Evolutionary conservation across 1,140 invertebrate genomes (phyloP).

Genomic region (Brachionus manjavacas): DNA sequence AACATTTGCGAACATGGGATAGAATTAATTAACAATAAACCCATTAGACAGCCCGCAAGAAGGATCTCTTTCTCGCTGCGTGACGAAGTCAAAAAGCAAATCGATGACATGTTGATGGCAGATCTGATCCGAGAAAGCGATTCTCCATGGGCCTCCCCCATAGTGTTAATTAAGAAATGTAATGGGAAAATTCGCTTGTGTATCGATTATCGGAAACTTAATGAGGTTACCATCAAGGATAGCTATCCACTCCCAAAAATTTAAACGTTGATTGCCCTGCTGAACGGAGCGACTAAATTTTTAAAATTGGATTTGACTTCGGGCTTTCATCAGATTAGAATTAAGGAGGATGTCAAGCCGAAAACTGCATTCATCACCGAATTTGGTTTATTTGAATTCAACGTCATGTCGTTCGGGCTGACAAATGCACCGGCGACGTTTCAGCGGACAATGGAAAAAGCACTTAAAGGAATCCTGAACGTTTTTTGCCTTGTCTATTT

Average conservation of each 20-base stretch:
- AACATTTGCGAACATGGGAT: too few species aligned
- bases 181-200: too few species aligned
- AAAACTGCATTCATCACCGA: background rate
- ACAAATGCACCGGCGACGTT: conserved; percentile 52
- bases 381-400: conserved; percentile 45
- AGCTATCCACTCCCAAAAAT: background rate
- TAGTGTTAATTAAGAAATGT: too few species aligned
- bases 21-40: too few species aligned
- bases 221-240: background rate
- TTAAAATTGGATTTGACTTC: background rate
- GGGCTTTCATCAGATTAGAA: background rate
- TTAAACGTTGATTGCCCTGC: background rate
- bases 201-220: background rate
- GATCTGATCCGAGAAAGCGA: too few species aligned
- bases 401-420: conserved; percentile 56
- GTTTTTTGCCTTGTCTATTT: background rate
- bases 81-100: too few species aligned
- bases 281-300: background rate
- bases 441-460: conserved; percentile 49
- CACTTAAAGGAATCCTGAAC: background rate
- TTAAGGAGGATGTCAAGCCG: background rate
- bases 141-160: too few species aligned
- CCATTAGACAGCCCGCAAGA: too few species aligned
- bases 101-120: too few species aligned
- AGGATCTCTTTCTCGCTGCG: too few species aligned